A percentile compares a stretch with the other conserved stretches of the same genome.
Conservation (phyloP, 2,888 invertebrate genomes). For the Tryphoninae sp. region DNA sequence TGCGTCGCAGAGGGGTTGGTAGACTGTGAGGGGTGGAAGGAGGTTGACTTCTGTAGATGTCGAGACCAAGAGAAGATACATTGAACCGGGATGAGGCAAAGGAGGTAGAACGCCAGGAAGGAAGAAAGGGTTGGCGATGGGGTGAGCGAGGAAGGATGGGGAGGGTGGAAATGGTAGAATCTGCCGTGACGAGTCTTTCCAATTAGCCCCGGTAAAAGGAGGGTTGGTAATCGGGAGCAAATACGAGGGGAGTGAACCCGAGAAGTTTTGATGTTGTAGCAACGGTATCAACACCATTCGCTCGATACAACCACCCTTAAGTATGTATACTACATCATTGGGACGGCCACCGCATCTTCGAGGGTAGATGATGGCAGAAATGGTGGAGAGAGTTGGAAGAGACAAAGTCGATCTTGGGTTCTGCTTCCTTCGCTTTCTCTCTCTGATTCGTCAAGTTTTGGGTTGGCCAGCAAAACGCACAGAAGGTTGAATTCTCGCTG, state of each 20-base stretch:
- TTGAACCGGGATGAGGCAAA: slow-evolving; percentile 17
- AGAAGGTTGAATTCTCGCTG: slow-evolving; percentile 7
- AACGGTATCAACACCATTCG: slow-evolving; percentile 19
- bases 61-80: slow-evolving; percentile 18
- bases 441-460: not conserved
- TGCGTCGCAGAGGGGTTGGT: slow-evolving; percentile 36
- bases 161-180: slow-evolving; percentile 36
- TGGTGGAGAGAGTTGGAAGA: slow-evolving; percentile 34
- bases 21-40: slow-evolving; percentile 15
- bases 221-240: slow-evolving; percentile 65
- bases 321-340: slow-evolving; percentile 7
- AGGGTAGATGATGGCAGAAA: slow-evolving; percentile 34
- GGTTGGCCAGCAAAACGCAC: not conserved
- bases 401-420: slow-evolving; percentile 44
- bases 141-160: slow-evolving; percentile 1
- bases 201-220: slow-evolving; percentile 67
- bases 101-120: not conserved
- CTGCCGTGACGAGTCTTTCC: slow-evolving; percentile 71
- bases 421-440: slow-evolving; percentile 1
- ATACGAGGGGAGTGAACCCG: slow-evolving; percentile 57
- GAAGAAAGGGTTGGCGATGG: too few relatives aligned
- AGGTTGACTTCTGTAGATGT: slow-evolving; percentile 30
- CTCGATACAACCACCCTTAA: slow-evolving; percentile 21
- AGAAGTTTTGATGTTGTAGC: slow-evolving; percentile 27
- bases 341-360: slow-evolving; percentile 22